Evolutionary conservation across 2,113 vertebrate genomes (phyloP).

Genomic region (Butorides virescens): DNA sequence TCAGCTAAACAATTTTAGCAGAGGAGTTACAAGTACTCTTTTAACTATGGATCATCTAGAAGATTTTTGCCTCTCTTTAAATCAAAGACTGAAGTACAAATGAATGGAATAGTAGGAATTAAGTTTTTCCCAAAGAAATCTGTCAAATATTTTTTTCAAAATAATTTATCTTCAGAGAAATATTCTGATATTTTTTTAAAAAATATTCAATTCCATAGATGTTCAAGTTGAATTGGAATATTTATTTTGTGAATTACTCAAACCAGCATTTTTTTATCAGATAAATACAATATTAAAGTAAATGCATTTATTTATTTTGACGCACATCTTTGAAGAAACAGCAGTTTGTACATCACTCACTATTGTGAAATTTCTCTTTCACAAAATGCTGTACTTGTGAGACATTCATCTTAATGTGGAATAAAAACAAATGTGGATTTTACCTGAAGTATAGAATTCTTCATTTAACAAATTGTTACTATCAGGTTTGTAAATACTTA

Average conservation of each 20-base stretch:
- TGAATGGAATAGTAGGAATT: neutral
- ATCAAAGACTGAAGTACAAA: neutral
- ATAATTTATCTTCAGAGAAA: neutral
- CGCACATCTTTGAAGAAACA: neutral
- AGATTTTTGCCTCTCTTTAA: neutral
- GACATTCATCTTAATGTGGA: neutral
- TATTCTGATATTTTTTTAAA: neutral
- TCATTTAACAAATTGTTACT: neutral
- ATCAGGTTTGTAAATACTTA: neutral
- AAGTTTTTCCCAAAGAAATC: neutral
- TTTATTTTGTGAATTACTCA: neutral
- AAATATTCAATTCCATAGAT: neutral
- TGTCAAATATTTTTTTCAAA: neutral
- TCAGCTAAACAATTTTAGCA: neutral
- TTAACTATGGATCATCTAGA: neutral
- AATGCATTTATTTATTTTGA: neutral
- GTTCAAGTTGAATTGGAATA: neutral
- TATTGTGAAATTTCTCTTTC: neutral
- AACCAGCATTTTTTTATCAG: neutral
- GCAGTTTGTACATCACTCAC: neutral
- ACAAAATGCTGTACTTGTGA: neutral
- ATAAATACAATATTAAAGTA: neutral
- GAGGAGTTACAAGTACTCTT: neutral
- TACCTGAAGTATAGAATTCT: neutral
- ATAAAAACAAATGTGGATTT: neutral